phyloP scores from a whole-genome alignment of 1,140 invertebrate genomes.

The Saccostrea glomerata region DNA sequence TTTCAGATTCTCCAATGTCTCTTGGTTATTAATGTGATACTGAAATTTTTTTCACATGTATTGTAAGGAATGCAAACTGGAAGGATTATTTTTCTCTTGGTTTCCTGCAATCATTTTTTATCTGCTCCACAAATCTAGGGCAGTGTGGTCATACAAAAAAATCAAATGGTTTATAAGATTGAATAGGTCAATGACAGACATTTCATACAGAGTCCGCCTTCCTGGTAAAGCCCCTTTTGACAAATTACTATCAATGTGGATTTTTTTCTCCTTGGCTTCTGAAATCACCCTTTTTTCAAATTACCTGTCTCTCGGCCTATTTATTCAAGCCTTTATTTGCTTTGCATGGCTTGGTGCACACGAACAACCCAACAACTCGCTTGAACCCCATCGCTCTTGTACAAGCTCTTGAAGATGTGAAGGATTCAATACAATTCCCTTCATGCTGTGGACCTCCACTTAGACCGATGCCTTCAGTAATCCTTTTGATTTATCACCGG shows the following conservation, averaged over 20 bases:
- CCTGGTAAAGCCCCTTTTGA: conserved; percentile 4
- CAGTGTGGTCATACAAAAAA: not conserved
- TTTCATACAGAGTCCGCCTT: not conserved
- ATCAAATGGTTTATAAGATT: no score
- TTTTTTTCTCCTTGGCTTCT: conserved; percentile 5
- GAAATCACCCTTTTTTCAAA: conserved; percentile 8
- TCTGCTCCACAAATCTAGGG: not conserved
- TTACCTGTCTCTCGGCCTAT: conserved; percentile 22
- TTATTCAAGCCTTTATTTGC: conserved; percentile 25
- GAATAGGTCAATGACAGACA: not conserved
- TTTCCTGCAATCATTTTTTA: no score
- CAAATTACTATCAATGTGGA: not conserved
- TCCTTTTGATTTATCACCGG: conserved; percentile 1
- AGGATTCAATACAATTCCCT: conserved; percentile 16
- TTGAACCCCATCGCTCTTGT: not conserved
- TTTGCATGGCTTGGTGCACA: conserved; percentile 28
- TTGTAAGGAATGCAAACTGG: no score
- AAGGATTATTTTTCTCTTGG: no score
- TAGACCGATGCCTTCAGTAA: not conserved
- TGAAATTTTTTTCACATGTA: no score
- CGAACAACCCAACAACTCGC: not conserved
- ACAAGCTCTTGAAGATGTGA: conserved; percentile 16
- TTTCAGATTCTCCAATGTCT: no score
- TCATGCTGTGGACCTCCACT: conserved; percentile 24
- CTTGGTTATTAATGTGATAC: no score